Conservation (phyloP, 2,797 vertebrate species). For the Danio jaintianensis region DNA sequence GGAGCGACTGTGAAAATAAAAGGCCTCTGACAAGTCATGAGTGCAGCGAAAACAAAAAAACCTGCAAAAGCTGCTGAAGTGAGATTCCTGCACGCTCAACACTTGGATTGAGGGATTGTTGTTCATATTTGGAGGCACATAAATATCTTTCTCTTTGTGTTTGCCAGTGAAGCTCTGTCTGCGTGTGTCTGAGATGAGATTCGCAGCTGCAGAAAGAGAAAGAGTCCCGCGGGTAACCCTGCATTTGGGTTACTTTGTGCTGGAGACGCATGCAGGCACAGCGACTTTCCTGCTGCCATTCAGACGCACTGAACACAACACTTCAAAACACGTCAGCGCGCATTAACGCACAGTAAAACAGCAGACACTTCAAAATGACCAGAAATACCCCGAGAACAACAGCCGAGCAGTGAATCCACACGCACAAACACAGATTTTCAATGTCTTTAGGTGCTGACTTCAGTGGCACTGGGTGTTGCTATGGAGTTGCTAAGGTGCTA, state of each 20-base stretch:
- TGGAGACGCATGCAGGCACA: conserved; percentile 66
- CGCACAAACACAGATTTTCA: neutral
- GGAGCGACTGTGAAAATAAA: conserved; percentile 9
- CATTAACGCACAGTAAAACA: conserved; percentile 63
- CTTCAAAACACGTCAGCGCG: conserved; percentile 72
- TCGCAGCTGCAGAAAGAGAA: conserved; percentile 54
- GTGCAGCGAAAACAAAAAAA: neutral
- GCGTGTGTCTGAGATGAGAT: conserved; percentile 45
- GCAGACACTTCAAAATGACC: conserved; percentile 37
- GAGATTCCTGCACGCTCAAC: conserved; percentile 24
- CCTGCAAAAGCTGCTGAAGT: neutral
- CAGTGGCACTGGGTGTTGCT: neutral
- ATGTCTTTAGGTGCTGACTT: neutral
- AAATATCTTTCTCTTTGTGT: conserved; percentile 53
- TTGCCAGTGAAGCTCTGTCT: conserved; percentile 39
- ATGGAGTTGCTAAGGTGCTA: neutral
- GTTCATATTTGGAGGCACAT: conserved; percentile 57
- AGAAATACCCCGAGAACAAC: conserved; percentile 30
- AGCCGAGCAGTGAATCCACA: neutral
- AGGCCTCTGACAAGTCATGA: conserved; percentile 35
- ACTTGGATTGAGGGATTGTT: conserved; percentile 57
- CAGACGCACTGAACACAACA: conserved; percentile 69
- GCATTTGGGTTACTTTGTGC: conserved; percentile 67
- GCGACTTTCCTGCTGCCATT: conserved; percentile 71
- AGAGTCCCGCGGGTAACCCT: conserved; percentile 68